Percentiles rank a stretch among this genome's conserved stretches.
These are phyloP conservation scores for Corella eumyota DNA, from an alignment of 23 tunicate genomes.

Conservation along the genomic window DNA sequence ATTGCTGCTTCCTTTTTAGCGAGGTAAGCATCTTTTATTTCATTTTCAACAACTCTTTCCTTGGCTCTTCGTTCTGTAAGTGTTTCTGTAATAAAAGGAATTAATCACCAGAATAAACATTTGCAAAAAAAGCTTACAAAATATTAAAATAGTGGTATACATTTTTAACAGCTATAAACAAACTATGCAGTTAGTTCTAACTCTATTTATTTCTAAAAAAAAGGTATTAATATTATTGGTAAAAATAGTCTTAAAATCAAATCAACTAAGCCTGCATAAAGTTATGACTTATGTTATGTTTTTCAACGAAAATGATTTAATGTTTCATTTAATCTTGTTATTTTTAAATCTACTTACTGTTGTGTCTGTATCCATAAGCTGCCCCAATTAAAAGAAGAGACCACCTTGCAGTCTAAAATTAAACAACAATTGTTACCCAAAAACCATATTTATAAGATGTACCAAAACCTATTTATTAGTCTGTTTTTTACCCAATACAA, in stretches of 20 bases:
- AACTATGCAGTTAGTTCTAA: too few relatives aligned
- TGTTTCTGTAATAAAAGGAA: constrained; percentile 18
- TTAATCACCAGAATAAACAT: neutral
- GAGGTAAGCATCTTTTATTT: constrained; percentile 27
- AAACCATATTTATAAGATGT: too few relatives aligned
- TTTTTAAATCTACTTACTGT: constrained; percentile 42
- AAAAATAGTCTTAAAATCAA: too few relatives aligned
- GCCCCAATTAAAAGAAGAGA: constrained; percentile 28
- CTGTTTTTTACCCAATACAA: too few relatives aligned
- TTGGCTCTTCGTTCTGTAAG: constrained; percentile 23
- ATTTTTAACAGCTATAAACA: neutral
- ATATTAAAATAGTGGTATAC: neutral
- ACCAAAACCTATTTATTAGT: too few relatives aligned
- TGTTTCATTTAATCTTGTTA: too few relatives aligned
- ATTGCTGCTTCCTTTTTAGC: constrained; percentile 18
- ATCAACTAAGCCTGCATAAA: too few relatives aligned
- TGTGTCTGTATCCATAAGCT: constrained; percentile 30
- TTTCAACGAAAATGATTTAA: too few relatives aligned
- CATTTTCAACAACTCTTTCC: constrained; percentile 41
- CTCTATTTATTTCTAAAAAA: too few relatives aligned
- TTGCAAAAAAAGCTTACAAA: neutral
- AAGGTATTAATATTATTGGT: too few relatives aligned
- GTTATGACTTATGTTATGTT: too few relatives aligned
- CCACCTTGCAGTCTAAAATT: constrained; percentile 74
- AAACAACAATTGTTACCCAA: too few relatives aligned